Conservation (phyloP, 1,140 invertebrate species). For the Pogonomyrmex californicus region DNA sequence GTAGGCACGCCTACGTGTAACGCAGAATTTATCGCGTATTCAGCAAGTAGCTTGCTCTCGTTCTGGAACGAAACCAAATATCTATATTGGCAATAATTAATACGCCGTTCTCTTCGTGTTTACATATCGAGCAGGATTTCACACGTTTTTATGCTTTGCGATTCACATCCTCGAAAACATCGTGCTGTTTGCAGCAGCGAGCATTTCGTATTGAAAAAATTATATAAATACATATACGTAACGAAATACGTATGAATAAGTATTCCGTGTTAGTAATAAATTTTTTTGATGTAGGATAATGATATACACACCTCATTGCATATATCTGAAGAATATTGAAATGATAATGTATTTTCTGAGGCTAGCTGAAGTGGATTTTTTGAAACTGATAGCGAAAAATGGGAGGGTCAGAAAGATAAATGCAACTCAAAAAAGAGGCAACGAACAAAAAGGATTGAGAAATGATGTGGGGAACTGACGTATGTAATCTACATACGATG, state of each 20-base stretch:
- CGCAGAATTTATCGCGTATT: slow-evolving; percentile 77
- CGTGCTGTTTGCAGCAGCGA: neutral
- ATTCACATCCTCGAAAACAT: neutral
- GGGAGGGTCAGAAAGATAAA: neutral
- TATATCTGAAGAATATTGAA: neutral
- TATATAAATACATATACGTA: neutral
- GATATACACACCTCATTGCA: neutral
- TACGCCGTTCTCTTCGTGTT: neutral
- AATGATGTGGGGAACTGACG: neutral
- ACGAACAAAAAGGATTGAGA: slow-evolving; percentile 22
- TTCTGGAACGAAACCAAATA: slow-evolving; percentile 1
- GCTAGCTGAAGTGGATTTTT: neutral
- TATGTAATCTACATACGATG: neutral
- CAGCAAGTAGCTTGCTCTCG: neutral
- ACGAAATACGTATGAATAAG: neutral
- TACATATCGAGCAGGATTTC: neutral
- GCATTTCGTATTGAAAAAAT: neutral
- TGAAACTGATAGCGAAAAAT: neutral
- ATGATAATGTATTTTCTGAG: neutral
- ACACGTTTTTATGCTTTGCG: neutral
- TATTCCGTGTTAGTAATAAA: neutral
- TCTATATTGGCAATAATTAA: slow-evolving; percentile 6
- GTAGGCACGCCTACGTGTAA: slow-evolving; percentile 75
- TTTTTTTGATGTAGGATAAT: neutral
- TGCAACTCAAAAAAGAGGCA: neutral